These are phyloP conservation scores for Bimastos eiseni DNA, from an alignment of 2,888 invertebrate genomes.

Conservation along the genomic window DNA sequence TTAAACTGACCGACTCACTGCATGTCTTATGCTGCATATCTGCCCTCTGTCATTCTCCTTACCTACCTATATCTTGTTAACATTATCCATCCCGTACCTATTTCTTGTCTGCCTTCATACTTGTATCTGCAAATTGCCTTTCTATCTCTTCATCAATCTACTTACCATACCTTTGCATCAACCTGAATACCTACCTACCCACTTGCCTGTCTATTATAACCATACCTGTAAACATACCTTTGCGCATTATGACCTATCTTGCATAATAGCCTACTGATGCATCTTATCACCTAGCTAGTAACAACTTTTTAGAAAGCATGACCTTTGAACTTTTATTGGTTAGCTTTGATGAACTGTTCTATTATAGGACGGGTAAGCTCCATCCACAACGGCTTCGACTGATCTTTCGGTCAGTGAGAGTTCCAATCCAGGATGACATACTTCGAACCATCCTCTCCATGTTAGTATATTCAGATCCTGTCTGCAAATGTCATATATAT, in stretches of 20 bases:
- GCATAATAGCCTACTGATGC: not conserved
- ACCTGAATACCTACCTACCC: too few species aligned
- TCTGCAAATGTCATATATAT: not conserved
- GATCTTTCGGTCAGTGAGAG: conserved; percentile 54
- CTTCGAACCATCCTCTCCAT: conserved; percentile 52
- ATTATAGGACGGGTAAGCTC: conserved; percentile 53
- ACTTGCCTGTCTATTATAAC: not conserved
- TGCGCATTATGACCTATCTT: not conserved
- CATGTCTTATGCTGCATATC: not conserved
- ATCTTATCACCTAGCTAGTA: not conserved
- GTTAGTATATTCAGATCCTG: conserved; percentile 49
- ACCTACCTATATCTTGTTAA: too few species aligned
- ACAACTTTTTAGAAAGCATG: not conserved
- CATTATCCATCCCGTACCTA: too few species aligned
- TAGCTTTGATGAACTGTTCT: too few species aligned
- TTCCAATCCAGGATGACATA: conserved; percentile 57
- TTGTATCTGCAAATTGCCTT: too few species aligned
- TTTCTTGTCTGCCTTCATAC: too few species aligned
- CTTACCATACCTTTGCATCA: too few species aligned
- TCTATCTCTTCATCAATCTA: too few species aligned
- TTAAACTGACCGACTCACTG: too few species aligned
- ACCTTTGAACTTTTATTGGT: not conserved
- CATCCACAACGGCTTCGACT: conserved; percentile 51
- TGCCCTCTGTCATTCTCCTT: too few species aligned
- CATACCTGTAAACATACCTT: not conserved